Conservation (phyloP, 1,140 invertebrate genomes). For the Ericerus pela region DNA sequence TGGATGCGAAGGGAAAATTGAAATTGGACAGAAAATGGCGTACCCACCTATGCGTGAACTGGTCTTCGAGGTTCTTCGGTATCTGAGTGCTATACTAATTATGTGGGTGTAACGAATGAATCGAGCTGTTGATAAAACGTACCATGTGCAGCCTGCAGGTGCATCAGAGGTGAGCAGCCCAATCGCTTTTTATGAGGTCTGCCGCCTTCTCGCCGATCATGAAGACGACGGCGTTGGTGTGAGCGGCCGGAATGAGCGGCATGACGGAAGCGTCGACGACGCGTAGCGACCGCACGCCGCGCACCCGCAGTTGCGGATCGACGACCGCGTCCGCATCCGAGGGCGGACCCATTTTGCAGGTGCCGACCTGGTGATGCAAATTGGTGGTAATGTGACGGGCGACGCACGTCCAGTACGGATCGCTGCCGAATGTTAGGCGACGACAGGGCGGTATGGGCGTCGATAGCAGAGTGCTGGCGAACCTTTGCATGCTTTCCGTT, state of each 20-base stretch:
- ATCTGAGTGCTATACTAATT: no score
- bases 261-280: slow-evolving; percentile 34
- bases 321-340: slow-evolving; percentile 27
- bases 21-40: no score
- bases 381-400: slow-evolving; percentile 22
- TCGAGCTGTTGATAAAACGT: no score
- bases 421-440: slow-evolving; percentile 23
- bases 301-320: slow-evolving; percentile 24
- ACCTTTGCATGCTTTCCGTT: slow-evolving; percentile 42
- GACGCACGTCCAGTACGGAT: slow-evolving; percentile 33
- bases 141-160: no score
- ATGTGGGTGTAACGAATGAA: no score
- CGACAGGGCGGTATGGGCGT: slow-evolving; percentile 22
- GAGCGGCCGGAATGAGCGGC: slow-evolving; percentile 33
- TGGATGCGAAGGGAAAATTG: no score
- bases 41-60: no score
- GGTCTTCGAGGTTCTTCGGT: no score
- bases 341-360: slow-evolving; percentile 34
- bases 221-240: slow-evolving; percentile 36
- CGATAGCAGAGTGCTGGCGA: slow-evolving; percentile 20
- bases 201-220: slow-evolving; percentile 42
- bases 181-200: slow-evolving; percentile 36
- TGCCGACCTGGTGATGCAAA: slow-evolving; percentile 29
- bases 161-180: no score
- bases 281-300: slow-evolving; percentile 18